A percentile compares a stretch with the other conserved stretches of the same genome.
Evolutionary conservation across 92 coral and sea anemone genomes (phyloP).

Genomic region (Actinostola sp.): DNA sequence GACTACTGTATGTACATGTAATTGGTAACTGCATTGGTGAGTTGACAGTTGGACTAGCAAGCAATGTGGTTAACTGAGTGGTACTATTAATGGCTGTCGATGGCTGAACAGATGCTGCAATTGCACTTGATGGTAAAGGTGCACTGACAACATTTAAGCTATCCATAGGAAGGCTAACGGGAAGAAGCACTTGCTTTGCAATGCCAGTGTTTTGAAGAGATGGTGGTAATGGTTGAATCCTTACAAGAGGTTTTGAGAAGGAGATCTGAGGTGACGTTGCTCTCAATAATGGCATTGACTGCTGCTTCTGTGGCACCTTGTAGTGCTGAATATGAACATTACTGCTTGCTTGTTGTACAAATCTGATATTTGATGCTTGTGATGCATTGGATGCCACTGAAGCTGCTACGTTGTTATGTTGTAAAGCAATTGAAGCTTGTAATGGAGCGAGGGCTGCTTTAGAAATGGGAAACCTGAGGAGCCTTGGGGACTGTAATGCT

Average conservation of each 20-base stretch:
- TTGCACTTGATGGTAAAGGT: not conserved
- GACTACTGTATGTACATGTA: not conserved
- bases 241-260: slow-evolving; percentile 13
- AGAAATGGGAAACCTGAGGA: not conserved
- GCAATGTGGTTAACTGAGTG: not conserved
- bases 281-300: not conserved
- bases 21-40: slow-evolving; percentile 4
- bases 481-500: slow-evolving; percentile 10
- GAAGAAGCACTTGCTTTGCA: not conserved
- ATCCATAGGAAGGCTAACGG: too few relatives aligned
- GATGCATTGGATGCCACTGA: not conserved
- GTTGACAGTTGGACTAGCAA: not conserved
- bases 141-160: not conserved
- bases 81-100: not conserved
- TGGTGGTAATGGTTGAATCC: slow-evolving; percentile 7
- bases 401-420: not conserved
- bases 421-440: not conserved
- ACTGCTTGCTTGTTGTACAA: slow-evolving; percentile 8
- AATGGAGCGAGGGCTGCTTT: not conserved
- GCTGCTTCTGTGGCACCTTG: not conserved
- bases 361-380: slow-evolving; percentile 16
- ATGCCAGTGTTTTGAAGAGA: not conserved
- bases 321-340: slow-evolving; percentile 5
- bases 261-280: not conserved
- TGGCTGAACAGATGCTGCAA: not conserved